Evolutionary conservation across 1,140 invertebrate species (phyloP).

Genomic region (Potamilus streckersoni): DNA sequence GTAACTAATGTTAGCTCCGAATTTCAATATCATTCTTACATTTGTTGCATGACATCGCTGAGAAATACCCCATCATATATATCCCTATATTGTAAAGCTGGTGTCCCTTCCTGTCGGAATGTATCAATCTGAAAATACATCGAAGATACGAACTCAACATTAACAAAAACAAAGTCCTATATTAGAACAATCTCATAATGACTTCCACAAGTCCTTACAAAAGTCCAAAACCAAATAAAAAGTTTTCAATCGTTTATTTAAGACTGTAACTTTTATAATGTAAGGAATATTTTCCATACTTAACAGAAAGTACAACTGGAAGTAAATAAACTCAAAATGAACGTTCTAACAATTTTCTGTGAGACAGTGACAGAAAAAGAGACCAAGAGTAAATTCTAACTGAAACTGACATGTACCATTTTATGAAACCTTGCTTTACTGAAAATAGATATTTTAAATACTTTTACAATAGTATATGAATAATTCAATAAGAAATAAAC

Average conservation of each 20-base stretch:
- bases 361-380: too few species aligned
- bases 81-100: constrained; percentile 28
- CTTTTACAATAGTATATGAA: constrained; percentile 1
- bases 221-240: not conserved
- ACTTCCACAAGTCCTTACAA: not conserved
- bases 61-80: constrained; percentile 32
- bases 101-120: constrained; percentile 16
- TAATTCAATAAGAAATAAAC: not conserved
- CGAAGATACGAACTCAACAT: not conserved
- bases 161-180: not conserved
- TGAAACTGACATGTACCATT: too few species aligned
- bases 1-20: not conserved
- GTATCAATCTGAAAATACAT: constrained; percentile 25
- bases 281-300: not conserved
- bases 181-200: not conserved
- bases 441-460: not conserved
- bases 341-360: too few species aligned
- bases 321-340: too few species aligned
- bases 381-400: too few species aligned
- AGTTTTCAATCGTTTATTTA: not conserved
- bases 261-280: not conserved
- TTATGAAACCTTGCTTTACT: too few species aligned
- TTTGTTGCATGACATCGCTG: constrained; percentile 27
- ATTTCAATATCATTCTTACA: constrained; percentile 20
- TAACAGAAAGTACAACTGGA: too few species aligned